Evolutionary conservation across 2,888 invertebrate genomes (phyloP).

Genomic region (Caenorhabditis imperialis): DNA sequence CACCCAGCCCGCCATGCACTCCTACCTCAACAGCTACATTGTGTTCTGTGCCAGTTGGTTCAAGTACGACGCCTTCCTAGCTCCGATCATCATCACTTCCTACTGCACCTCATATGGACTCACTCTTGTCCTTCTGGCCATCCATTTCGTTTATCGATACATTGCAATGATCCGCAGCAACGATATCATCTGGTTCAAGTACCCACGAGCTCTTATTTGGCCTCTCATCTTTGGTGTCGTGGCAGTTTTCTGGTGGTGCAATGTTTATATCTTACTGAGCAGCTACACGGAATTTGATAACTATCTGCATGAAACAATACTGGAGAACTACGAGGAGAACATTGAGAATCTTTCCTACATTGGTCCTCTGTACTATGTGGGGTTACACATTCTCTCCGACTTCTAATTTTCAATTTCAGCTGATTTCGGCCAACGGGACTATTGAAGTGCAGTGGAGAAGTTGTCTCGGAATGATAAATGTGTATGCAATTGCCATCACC

Average conservation of each 20-base stretch:
- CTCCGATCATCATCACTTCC: constrained; percentile 33
- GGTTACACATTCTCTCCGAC: too few species aligned
- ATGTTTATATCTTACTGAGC: constrained; percentile 35
- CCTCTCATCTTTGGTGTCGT: constrained; percentile 17
- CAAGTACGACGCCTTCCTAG: constrained; percentile 35
- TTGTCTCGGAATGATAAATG: constrained; percentile 39
- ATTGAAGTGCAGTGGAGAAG: constrained; percentile 38
- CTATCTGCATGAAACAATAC: constrained; percentile 34
- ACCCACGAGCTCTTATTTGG: constrained; percentile 25
- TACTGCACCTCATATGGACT: constrained; percentile 44
- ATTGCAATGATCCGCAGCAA: constrained; percentile 28
- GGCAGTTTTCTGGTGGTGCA: constrained; percentile 41
- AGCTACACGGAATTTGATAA: constrained; percentile 22
- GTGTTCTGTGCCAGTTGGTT: constrained; percentile 49
- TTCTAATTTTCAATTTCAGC: constrained; percentile 5
- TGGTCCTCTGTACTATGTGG: constrained; percentile 44
- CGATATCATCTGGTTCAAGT: constrained; percentile 34
- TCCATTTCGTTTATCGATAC: constrained; percentile 41
- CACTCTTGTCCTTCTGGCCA: constrained; percentile 33
- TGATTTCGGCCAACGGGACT: constrained; percentile 5
- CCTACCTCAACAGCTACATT: constrained; percentile 38
- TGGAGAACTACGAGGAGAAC: constrained; percentile 26
- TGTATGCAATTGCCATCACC: constrained; percentile 34
- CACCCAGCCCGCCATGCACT: constrained; percentile 48
- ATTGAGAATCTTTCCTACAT: constrained; percentile 40